Base-by-base conservation (phyloP, 2,113 vertebrate genomes). In the Dermatemys mawii region DNA sequence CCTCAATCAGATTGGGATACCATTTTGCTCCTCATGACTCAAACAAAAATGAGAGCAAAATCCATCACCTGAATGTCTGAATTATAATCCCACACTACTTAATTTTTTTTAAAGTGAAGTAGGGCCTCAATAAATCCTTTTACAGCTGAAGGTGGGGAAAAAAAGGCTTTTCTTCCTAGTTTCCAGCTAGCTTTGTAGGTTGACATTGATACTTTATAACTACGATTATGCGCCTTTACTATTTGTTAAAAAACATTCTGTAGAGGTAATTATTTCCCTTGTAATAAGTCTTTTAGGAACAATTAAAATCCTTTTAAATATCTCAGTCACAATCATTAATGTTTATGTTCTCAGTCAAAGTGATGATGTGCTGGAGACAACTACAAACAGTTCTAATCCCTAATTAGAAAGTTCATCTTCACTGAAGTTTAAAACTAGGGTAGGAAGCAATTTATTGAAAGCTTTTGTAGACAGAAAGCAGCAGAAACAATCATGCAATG, bases 261-360 rank as follows among this genome's bases (percentile, higher is more conserved):
- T 86, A 94, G 83, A 91, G 44, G 51, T 92, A 78, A 91, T 93
- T 91, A n/a, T 90, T 95, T 96, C 76, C n/a, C 78, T 93, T 89
- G 32, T 81, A 67, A 53, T 88, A 94, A 87, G 26, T 85, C 63
- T 85, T 79, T 6, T 48, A 88, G 81, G 35, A 76, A 27, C 35
- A 87, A 49, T 83, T 82, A 19, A 16, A 92, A 44, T 86, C 79
- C 81, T 89, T 89, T 88, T 73, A 88, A 90, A 87, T 88, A 90
- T 88, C 76, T 95, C 82, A 84, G 54, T 90, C 88, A 49, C 83
- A 84, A 80, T 93, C 92, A 80, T 96, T 87, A 86, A 90, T 5
- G 3, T 93, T 97, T 97, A 55, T 63, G 46, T 86, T 70, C n/a
- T 90, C 89, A 94, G 46, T 94, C 90, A 95, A 87, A 84, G 78